These are phyloP conservation scores for Bufo gargarizans DNA, from an alignment of 2,113 vertebrate genomes.

Conservation along the genomic window DNA sequence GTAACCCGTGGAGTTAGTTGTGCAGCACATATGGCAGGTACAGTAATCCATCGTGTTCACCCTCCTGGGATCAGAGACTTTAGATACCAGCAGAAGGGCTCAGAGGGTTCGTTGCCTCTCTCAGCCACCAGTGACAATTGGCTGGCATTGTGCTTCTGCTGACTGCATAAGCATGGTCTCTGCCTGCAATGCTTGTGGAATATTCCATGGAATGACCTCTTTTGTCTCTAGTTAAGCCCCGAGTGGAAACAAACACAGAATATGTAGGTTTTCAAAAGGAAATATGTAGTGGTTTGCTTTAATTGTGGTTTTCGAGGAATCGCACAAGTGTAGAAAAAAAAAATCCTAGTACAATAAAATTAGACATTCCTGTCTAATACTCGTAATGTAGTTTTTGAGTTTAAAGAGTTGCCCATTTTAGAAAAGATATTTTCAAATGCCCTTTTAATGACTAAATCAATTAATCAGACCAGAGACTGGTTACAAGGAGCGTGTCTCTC, in stretches of 20 bases:
- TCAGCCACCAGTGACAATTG: background rate
- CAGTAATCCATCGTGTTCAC: background rate
- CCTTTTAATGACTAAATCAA: no score
- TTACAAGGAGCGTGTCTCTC: no score
- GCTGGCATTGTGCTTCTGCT: slow-evolving; percentile 16
- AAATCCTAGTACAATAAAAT: background rate
- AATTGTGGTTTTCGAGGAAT: background rate
- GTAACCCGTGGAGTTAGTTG: background rate
- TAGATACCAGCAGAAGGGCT: background rate
- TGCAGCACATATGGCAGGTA: background rate
- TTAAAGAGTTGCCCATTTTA: no score
- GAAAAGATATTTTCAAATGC: no score
- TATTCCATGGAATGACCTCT: slow-evolving; percentile 20
- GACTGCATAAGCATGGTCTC: background rate
- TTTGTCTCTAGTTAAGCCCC: no score
- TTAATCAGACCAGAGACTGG: no score
- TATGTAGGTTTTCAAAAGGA: background rate
- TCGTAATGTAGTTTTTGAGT: no score
- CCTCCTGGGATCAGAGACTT: background rate
- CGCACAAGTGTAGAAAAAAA: background rate
- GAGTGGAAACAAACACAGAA: background rate
- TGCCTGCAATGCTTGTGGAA: slow-evolving; percentile 18
- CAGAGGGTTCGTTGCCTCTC: background rate
- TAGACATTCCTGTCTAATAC: background rate
- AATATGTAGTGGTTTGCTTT: background rate